Evolutionary conservation across 1,140 invertebrate genomes (phyloP).

Genomic region (Drosophila asahinai): DNA sequence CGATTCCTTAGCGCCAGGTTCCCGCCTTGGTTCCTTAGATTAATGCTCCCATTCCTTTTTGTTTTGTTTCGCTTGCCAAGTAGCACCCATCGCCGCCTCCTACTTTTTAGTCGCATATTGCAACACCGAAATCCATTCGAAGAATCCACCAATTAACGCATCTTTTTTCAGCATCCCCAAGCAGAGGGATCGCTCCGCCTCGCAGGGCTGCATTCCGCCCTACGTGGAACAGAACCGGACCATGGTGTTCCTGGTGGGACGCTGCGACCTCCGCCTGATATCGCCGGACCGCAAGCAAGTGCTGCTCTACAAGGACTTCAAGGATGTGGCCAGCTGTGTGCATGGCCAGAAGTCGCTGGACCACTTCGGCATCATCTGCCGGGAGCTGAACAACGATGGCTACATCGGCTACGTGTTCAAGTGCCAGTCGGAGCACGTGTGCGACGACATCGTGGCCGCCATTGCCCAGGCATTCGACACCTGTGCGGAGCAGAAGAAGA

Average conservation of each 20-base stretch:
- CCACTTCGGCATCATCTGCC: constrained; percentile 97
- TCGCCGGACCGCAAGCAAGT: constrained; percentile 96
- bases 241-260: constrained; percentile 95
- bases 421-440: constrained; percentile 93
- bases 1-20: not conserved
- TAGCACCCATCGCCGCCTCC: constrained; percentile 26
- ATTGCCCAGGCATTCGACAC: constrained; percentile 93
- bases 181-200: constrained; percentile 86
- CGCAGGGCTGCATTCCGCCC: constrained; percentile 87
- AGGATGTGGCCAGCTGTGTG: constrained; percentile 95
- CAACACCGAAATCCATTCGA: not conserved
- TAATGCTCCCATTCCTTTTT: constrained; percentile 7
- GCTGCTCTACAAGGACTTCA: constrained; percentile 93
- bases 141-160: not conserved
- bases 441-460: constrained; percentile 91
- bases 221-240: constrained; percentile 92
- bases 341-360: constrained; percentile 92
- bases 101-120: constrained; percentile 23
- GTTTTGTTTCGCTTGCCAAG: constrained; percentile 20
- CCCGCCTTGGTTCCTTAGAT: not conserved
- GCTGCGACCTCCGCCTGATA: constrained; percentile 94
- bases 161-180: constrained; percentile 72
- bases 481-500: constrained; percentile 87
- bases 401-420: constrained; percentile 96
- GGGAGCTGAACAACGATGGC: constrained; percentile 87